Conservation (phyloP, 2,113 vertebrate species). For the Alosa alosa region DNA sequence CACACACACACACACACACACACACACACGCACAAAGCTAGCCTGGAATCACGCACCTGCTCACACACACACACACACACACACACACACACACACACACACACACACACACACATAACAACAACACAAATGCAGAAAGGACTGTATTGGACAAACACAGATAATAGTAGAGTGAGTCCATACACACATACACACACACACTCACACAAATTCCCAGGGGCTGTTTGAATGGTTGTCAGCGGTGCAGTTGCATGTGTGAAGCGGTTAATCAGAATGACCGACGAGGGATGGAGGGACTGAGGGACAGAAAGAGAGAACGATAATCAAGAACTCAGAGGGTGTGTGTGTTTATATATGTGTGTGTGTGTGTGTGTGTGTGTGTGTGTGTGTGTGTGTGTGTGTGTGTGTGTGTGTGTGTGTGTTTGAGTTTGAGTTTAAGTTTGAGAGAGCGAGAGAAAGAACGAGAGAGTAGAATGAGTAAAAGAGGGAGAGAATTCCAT, state of each 20-base stretch:
- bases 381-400: too few species aligned
- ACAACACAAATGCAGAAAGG: background rate
- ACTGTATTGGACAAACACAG: background rate
- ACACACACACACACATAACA: background rate
- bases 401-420: too few species aligned
- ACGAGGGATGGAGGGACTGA: background rate
- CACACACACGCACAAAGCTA: background rate
- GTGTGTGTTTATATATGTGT: too few species aligned
- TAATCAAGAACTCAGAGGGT: too few species aligned
- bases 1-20: background rate
- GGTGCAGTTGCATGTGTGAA: background rate
- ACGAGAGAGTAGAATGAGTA: too few species aligned
- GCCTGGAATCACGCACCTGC: background rate
- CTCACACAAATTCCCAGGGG: background rate
- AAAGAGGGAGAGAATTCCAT: too few species aligned
- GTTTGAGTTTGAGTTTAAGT: too few species aligned
- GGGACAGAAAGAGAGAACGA: background rate
- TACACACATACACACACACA: background rate
- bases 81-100: background rate
- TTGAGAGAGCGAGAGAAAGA: too few species aligned
- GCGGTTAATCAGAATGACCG: background rate
- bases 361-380: too few species aligned
- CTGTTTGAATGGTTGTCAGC: background rate
- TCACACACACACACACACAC: background rate
- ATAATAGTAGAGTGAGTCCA: background rate